phyloP scores from a whole-genome alignment of 1,140 invertebrate genomes.

The Rhizoglyphus robini region DNA sequence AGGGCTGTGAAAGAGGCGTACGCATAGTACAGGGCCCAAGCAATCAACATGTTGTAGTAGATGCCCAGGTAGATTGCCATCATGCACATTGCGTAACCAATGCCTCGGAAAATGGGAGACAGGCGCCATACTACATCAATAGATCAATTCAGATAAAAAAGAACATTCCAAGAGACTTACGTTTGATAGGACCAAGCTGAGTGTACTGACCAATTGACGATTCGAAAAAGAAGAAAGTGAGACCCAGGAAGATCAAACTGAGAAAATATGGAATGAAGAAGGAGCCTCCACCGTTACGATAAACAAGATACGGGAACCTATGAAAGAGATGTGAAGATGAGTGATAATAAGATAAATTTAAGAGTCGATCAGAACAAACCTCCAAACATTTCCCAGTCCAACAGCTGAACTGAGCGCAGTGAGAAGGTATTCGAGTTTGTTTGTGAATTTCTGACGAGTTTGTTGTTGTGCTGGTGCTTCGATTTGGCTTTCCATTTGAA shows the following conservation, averaged over 20 bases:
- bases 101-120: conserved; percentile 43
- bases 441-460: not conserved
- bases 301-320: conserved; percentile 45
- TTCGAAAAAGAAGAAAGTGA: conserved; percentile 25
- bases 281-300: conserved; percentile 41
- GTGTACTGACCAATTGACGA: conserved; percentile 24
- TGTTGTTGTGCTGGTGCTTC: too few species aligned
- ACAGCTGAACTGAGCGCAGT: not conserved
- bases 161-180: not conserved
- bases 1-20: conserved; percentile 33
- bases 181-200: conserved; percentile 21
- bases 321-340: not conserved
- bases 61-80: conserved; percentile 36
- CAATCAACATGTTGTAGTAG: conserved; percentile 46
- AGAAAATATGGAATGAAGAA: conserved; percentile 26
- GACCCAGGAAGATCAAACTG: conserved; percentile 24
- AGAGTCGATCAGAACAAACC: not conserved
- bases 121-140: conserved; percentile 42
- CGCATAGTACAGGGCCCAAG: conserved; percentile 42
- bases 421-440: not conserved
- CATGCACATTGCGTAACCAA: conserved; percentile 32
- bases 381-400: not conserved
- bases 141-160: too few species aligned
- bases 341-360: not conserved
- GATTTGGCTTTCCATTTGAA: too few species aligned